phyloP scores from a whole-genome alignment of 2,113 vertebrate genomes.

The Boulengeromyrus knoepffleri region DNA sequence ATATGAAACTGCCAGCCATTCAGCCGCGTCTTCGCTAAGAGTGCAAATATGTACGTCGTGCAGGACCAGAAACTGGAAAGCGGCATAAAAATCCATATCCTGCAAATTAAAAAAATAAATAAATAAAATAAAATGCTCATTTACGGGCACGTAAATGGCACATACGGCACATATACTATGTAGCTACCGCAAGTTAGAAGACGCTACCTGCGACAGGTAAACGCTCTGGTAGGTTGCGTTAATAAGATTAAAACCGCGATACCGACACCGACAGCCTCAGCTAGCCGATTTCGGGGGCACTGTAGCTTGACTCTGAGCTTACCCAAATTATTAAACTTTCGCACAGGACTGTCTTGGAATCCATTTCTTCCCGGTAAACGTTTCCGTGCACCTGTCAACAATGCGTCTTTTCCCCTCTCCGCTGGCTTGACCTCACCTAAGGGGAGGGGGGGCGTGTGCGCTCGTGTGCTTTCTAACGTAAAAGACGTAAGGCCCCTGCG shows the following conservation, averaged over 20 bases:
- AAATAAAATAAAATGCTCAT: background rate
- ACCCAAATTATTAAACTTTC: conserved; percentile 72
- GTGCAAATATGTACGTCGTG: background rate
- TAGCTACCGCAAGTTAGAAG: background rate
- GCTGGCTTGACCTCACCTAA: conserved; percentile 63
- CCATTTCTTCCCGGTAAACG: conserved; percentile 48
- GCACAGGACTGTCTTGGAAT: conserved; percentile 53
- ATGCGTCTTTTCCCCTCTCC: conserved; percentile 44
- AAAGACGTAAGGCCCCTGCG: background rate
- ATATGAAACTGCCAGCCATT: background rate
- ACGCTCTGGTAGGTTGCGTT: conserved; percentile 5
- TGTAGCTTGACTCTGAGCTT: conserved; percentile 38
- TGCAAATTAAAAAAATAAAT: background rate
- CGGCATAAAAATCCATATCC: background rate
- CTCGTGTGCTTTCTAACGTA: conserved; percentile 26
- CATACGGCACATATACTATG: background rate
- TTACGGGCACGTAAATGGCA: background rate
- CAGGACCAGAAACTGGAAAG: background rate
- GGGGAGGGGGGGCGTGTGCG: conserved; percentile 10
- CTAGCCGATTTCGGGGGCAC: background rate
- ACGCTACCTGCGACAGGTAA: conserved; percentile 47
- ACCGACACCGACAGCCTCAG: background rate
- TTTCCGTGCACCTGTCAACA: conserved; percentile 52
- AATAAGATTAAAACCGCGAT: background rate
- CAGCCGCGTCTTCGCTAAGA: background rate